phyloP scores from a whole-genome alignment of 2,113 vertebrate genomes.

The Scophthalmus maximus region DNA sequence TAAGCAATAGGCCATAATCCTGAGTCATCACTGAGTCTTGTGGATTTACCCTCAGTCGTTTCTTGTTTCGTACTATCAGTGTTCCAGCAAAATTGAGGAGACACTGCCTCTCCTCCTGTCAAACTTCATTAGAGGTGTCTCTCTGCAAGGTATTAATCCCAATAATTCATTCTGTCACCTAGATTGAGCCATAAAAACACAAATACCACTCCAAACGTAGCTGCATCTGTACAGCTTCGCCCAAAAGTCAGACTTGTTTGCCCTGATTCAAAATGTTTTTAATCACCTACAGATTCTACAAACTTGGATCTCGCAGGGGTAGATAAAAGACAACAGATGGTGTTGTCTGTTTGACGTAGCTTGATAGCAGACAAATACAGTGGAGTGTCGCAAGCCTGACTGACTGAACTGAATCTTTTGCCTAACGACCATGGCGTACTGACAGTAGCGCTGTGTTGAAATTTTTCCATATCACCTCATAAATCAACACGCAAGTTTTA shows the following conservation, averaged over 20 bases:
- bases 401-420: slow-evolving; percentile 43
- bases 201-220: slow-evolving; percentile 5
- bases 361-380: slow-evolving; percentile 54
- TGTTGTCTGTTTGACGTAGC: slow-evolving; percentile 39
- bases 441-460: slow-evolving; percentile 63
- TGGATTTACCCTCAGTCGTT: slow-evolving; percentile 31
- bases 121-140: slow-evolving; percentile 1
- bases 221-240: slow-evolving; percentile 9
- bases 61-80: slow-evolving; percentile 45
- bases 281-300: slow-evolving; percentile 53
- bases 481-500: slow-evolving; percentile 36
- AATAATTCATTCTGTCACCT: slow-evolving; percentile 25
- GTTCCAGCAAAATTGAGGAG: too few species aligned
- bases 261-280: slow-evolving; percentile 41
- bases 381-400: slow-evolving; percentile 33
- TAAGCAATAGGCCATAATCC: slow-evolving; percentile 17
- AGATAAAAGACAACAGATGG: slow-evolving; percentile 64
- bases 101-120: not conserved
- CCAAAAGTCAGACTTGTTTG: slow-evolving; percentile 14
- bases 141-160: not conserved
- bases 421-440: slow-evolving; percentile 64
- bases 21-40: slow-evolving; percentile 35
- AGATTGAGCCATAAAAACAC: slow-evolving; percentile 1
- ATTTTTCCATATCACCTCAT: slow-evolving; percentile 48
- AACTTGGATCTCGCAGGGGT: slow-evolving; percentile 12